phyloP scores from a whole-genome alignment of 2,113 vertebrate genomes.

The Pteruthius melanotis region DNA sequence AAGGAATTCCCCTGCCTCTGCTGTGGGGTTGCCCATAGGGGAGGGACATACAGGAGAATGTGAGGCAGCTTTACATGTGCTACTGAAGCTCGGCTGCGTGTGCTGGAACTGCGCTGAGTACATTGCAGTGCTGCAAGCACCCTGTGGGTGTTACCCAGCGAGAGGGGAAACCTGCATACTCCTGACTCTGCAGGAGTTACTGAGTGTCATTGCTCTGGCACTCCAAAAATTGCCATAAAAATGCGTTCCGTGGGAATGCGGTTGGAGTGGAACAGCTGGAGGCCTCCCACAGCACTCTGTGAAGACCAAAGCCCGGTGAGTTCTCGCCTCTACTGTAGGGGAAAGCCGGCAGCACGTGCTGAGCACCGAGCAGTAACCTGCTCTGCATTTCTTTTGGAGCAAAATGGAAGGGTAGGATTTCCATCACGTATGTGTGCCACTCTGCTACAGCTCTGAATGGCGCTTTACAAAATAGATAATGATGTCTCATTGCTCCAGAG shows the following conservation, averaged over 20 bases:
- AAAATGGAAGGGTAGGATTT: conserved; percentile 13
- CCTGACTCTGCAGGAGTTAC: background rate
- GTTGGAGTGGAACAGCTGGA: background rate
- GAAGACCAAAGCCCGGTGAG: background rate
- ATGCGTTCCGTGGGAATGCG: background rate
- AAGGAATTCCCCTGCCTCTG: background rate
- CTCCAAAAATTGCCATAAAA: background rate
- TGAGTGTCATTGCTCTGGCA: background rate
- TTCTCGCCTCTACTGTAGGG: background rate
- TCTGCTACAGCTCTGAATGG: conserved; percentile 9
- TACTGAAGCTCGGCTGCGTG: background rate
- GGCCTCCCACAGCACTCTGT: background rate
- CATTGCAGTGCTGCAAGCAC: fast-evolving
- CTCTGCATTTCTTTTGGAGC: background rate
- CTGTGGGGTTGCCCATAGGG: background rate
- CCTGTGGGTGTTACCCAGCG: background rate
- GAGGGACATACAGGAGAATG: fast-evolving
- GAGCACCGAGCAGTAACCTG: background rate
- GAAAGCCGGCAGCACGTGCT: fast-evolving
- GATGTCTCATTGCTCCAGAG: conserved; percentile 56
- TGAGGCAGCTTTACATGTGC: background rate
- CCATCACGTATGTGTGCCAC: background rate
- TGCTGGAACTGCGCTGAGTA: background rate
- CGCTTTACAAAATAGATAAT: conserved; percentile 48
- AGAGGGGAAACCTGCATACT: background rate